phyloP scores from a whole-genome alignment of 1,140 invertebrate species.

The Limonius californicus region DNA sequence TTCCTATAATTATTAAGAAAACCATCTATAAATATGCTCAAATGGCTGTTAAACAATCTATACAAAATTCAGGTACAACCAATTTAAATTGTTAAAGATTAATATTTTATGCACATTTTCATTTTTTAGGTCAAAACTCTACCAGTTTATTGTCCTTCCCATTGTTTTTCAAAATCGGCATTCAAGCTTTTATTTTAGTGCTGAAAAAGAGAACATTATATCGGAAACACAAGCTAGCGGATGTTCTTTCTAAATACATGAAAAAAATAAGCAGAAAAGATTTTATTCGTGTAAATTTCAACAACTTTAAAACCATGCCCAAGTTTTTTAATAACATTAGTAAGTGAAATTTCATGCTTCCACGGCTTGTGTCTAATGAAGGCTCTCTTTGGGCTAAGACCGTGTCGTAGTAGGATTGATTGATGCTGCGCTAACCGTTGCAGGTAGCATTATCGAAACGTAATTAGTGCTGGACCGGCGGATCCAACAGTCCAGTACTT shows the following conservation, averaged over 20 bases:
- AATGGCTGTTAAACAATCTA: background rate
- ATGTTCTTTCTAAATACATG: background rate
- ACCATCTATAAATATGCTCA: background rate
- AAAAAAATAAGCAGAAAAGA: background rate
- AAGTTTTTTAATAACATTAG: background rate
- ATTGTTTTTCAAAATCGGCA: background rate
- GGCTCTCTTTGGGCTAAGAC: too few species aligned
- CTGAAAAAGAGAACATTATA: background rate
- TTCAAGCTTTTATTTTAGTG: slow-evolving; percentile 2
- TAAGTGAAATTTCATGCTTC: too few species aligned
- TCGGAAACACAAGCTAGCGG: background rate
- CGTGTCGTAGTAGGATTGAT: too few species aligned
- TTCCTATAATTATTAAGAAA: background rate
- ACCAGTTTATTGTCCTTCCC: background rate
- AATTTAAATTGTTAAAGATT: too few species aligned
- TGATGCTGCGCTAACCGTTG: too few species aligned
- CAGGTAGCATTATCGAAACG: too few species aligned
- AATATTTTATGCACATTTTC: too few species aligned
- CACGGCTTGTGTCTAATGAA: too few species aligned
- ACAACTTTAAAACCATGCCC: background rate
- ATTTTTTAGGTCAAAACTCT: background rate
- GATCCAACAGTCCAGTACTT: too few species aligned
- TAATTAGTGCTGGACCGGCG: too few species aligned
- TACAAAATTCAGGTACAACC: background rate
- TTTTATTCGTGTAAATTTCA: background rate